Conservation (phyloP, 2,797 vertebrate species). For the Sebastolobus altivelis region DNA sequence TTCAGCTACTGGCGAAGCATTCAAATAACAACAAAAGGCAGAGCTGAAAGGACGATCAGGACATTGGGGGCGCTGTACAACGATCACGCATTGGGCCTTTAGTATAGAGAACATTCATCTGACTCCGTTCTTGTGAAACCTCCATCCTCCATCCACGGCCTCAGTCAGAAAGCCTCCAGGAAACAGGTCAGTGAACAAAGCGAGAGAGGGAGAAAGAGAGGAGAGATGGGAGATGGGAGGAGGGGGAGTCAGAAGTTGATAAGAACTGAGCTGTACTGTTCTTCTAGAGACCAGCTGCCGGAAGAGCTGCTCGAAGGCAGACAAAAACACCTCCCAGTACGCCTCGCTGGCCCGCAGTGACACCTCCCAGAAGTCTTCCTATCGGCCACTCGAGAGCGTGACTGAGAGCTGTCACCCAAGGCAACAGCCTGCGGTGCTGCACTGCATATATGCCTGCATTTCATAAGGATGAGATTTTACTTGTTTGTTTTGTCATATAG, state of each 20-base stretch:
- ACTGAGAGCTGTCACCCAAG: slow-evolving; percentile 60
- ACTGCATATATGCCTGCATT: background rate
- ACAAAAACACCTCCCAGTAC: slow-evolving; percentile 71
- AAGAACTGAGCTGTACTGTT: slow-evolving; percentile 80
- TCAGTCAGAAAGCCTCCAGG: slow-evolving; percentile 69
- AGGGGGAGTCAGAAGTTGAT: slow-evolving; percentile 65
- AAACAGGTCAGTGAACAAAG: slow-evolving; percentile 80
- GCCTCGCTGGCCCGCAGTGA: slow-evolving; percentile 50
- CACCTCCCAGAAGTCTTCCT: slow-evolving; percentile 58
- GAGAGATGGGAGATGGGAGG: slow-evolving; percentile 45
- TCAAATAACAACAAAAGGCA: slow-evolving; percentile 28
- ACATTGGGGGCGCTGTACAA: background rate
- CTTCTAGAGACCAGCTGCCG: slow-evolving; percentile 78
- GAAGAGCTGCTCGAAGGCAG: slow-evolving; percentile 70
- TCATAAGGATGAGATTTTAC: background rate
- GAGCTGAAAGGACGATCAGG: background rate
- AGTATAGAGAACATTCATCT: slow-evolving; percentile 45
- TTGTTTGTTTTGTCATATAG: background rate
- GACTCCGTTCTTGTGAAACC: slow-evolving; percentile 43
- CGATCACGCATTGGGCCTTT: slow-evolving; percentile 8
- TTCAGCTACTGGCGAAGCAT: background rate
- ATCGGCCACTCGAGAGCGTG: slow-evolving; percentile 50
- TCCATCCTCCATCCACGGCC: slow-evolving; percentile 51
- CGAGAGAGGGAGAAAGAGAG: slow-evolving; percentile 25
- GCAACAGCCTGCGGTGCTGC: slow-evolving; percentile 49